phyloP scores from a whole-genome alignment of 2,113 vertebrate genomes.

The Eurypyga helias region DNA sequence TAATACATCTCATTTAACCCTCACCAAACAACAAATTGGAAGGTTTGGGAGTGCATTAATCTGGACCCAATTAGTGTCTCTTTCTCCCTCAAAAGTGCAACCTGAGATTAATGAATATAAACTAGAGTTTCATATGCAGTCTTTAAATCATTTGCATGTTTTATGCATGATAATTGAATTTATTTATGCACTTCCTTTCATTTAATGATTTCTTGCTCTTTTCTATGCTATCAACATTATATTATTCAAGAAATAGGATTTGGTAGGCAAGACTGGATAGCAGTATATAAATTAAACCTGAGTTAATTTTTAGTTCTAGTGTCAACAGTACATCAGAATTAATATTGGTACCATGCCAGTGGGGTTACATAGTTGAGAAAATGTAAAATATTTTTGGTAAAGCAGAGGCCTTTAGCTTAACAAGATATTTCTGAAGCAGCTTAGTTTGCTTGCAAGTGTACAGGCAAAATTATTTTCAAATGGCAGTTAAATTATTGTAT shows the following conservation, averaged over 20 bases:
- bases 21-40: constrained; percentile 74
- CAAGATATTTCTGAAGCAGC: constrained; percentile 22
- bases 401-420: constrained; percentile 5
- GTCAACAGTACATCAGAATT: constrained; percentile 1
- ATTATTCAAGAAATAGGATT: constrained; percentile 53
- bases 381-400: constrained; percentile 10
- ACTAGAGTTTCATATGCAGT: constrained; percentile 80
- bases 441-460: constrained; percentile 52
- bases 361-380: not conserved
- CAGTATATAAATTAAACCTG: not conserved
- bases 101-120: constrained; percentile 80
- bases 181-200: constrained; percentile 81
- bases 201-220: constrained; percentile 79
- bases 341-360: constrained; percentile 17
- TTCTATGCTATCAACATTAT: constrained; percentile 68
- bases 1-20: constrained; percentile 73
- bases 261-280: constrained; percentile 41
- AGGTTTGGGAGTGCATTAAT: constrained; percentile 81
- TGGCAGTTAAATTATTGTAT: constrained; percentile 51
- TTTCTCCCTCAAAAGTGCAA: constrained; percentile 78
- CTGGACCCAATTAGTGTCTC: constrained; percentile 76
- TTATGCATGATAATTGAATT: constrained; percentile 83
- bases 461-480: constrained; percentile 63
- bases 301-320: constrained; percentile 32
- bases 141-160: constrained; percentile 83